Percentiles rank a stretch among this genome's conserved stretches.
phyloP scores from a whole-genome alignment of 2,888 invertebrate genomes.

The Drosophila tanythrix region DNA sequence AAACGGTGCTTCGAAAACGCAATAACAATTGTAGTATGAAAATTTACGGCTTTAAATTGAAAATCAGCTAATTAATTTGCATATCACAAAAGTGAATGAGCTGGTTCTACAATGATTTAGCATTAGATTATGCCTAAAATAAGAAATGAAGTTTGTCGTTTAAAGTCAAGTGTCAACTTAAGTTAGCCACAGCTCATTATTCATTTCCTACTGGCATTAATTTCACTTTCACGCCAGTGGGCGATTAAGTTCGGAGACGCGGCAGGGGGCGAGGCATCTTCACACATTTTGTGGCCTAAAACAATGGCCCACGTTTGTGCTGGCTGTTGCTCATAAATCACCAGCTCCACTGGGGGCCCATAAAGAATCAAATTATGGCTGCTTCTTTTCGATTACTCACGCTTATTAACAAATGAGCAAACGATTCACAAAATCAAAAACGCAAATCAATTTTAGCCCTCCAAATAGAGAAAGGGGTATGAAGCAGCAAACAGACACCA shows the following conservation, averaged over 20 bases:
- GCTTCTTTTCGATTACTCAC: slow-evolving; percentile 65
- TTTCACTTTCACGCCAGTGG: slow-evolving; percentile 63
- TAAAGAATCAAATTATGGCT: slow-evolving; percentile 39
- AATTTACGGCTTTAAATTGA: slow-evolving; percentile 58
- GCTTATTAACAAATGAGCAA: slow-evolving; percentile 48
- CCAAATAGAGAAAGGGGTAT: neutral
- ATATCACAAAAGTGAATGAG: slow-evolving; percentile 44
- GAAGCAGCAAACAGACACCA: neutral
- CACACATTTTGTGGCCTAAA: slow-evolving; percentile 49
- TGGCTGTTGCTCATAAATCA: slow-evolving; percentile 60
- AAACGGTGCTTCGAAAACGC: slow-evolving; percentile 50
- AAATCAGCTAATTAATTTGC: slow-evolving; percentile 63
- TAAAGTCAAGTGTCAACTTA: slow-evolving; percentile 14
- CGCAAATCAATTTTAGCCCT: slow-evolving; percentile 28
- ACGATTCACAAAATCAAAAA: slow-evolving; percentile 61
- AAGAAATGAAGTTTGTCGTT: slow-evolving; percentile 42
- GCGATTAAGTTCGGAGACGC: neutral
- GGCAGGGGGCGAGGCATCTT: slow-evolving; percentile 34
- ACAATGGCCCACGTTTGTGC: slow-evolving; percentile 57
- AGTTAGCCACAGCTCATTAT: slow-evolving; percentile 25
- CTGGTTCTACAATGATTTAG: slow-evolving; percentile 46
- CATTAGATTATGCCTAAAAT: slow-evolving; percentile 59
- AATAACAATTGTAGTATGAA: slow-evolving; percentile 52
- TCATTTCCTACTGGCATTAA: slow-evolving; percentile 61
- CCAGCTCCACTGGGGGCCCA: slow-evolving; percentile 44